Conservation (phyloP, 2,797 vertebrate genomes). For the Gallirallus australis region DNA sequence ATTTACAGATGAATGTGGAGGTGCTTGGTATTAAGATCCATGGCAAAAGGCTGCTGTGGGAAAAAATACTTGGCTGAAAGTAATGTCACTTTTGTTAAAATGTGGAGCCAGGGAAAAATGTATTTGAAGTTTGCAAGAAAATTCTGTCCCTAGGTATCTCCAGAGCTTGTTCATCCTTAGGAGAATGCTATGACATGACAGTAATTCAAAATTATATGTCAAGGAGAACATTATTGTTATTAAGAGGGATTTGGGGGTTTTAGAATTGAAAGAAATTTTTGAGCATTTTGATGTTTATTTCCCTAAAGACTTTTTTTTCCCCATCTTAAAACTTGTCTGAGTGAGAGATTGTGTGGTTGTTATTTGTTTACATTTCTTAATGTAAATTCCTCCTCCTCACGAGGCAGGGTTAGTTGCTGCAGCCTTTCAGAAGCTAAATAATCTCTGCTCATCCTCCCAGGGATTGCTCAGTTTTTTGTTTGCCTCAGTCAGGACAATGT, state of each 20-base stretch:
- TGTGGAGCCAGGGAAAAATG: background rate
- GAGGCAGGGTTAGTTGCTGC: background rate
- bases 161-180: background rate
- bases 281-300: constrained; percentile 2
- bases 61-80: background rate
- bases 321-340: background rate
- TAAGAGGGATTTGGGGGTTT: background rate
- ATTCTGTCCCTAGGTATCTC: background rate
- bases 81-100: background rate
- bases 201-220: background rate
- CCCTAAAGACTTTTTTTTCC: background rate
- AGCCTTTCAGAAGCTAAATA: background rate
- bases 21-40: background rate
- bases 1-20: background rate
- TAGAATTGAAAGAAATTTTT: background rate
- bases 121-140: background rate
- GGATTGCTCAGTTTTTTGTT: background rate
- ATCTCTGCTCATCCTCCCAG: background rate
- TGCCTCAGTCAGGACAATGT: background rate
- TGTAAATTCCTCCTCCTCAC: background rate
- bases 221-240: background rate
- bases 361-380: background rate
- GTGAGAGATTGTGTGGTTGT: background rate
- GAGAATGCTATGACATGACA: background rate
- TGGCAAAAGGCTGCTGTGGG: background rate